A percentile compares a stretch with the other conserved stretches of the same genome.
Evolutionary conservation across 2,797 vertebrate genomes (phyloP).

Genomic region (Arrhamphus sclerolepis): DNA sequence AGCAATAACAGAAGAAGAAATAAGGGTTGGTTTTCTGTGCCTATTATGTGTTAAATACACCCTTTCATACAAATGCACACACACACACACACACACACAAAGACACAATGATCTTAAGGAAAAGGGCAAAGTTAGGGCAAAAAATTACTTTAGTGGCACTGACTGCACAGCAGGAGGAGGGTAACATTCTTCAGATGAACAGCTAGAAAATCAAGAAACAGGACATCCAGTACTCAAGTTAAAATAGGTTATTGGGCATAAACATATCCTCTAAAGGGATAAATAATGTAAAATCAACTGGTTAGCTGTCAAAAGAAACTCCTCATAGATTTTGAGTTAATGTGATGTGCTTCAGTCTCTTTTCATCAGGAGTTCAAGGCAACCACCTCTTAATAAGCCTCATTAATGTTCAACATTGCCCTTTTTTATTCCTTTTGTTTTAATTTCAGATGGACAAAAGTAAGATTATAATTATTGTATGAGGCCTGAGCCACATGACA

Average conservation of each 20-base stretch:
- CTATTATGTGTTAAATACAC: conserved; percentile 6
- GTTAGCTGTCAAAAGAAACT: conserved; percentile 72
- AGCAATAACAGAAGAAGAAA: neutral
- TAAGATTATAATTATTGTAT: conserved; percentile 49
- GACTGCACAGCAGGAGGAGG: conserved; percentile 36
- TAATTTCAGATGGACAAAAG: conserved; percentile 55
- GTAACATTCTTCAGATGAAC: conserved; percentile 58
- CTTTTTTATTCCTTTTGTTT: conserved; percentile 29
- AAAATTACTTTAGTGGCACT: conserved; percentile 20
- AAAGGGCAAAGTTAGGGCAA: conserved; percentile 10
- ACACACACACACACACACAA: neutral
- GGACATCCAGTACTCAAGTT: conserved; percentile 61
- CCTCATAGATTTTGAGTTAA: conserved; percentile 56
- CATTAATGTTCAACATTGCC: conserved; percentile 33
- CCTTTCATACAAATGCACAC: conserved; percentile 1
- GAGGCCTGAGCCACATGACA: conserved; percentile 65
- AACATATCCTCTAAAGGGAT: conserved; percentile 71
- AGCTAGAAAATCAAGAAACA: conserved; percentile 61
- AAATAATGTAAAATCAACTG: conserved; percentile 78
- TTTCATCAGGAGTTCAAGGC: conserved; percentile 61
- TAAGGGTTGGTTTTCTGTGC: conserved; percentile 5
- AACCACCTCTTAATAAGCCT: conserved; percentile 50
- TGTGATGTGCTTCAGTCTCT: conserved; percentile 51
- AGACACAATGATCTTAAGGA: neutral
- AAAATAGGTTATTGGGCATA: conserved; percentile 77